Conservation (phyloP, 2,888 invertebrate genomes). For the Nymphalis c-album region DNA sequence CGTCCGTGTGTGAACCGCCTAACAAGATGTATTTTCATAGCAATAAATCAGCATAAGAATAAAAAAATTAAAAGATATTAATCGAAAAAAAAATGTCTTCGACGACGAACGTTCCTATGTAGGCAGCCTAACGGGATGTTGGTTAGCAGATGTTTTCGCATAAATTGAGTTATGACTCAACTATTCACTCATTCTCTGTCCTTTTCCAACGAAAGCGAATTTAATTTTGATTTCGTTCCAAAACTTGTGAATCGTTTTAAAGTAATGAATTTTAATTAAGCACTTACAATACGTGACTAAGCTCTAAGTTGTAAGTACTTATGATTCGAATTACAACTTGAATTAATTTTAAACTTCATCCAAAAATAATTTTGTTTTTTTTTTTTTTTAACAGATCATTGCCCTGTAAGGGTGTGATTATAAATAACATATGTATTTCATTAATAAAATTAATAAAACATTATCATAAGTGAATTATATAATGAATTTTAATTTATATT, state of each 20-base stretch:
- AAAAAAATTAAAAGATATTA: background rate
- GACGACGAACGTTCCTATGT: constrained; percentile 18
- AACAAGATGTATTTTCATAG: background rate
- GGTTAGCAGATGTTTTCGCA: constrained; percentile 57
- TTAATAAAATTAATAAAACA: too few relatives aligned
- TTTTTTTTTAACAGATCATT: too few relatives aligned
- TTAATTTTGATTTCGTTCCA: constrained; percentile 39
- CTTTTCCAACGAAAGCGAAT: constrained; percentile 36
- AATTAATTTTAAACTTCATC: too few relatives aligned
- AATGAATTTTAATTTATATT: too few relatives aligned
- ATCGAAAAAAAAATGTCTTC: constrained; percentile 3
- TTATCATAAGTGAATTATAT: too few relatives aligned
- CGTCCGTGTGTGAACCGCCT: background rate
- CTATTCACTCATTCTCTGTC: constrained; percentile 39
- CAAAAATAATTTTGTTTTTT: too few relatives aligned
- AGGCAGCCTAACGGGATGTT: constrained; percentile 44
- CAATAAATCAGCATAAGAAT: background rate
- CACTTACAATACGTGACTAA: background rate
- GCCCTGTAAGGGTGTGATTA: too few relatives aligned
- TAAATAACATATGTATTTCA: too few relatives aligned
- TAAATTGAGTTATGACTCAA: constrained; percentile 50
- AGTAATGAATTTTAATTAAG: background rate
- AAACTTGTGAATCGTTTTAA: constrained; percentile 3
- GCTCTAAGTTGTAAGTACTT: background rate
- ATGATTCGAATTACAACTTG: background rate